A percentile compares a stretch with the other conserved stretches of the same genome.
Conservation (phyloP, 2,797 vertebrate genomes). For the Spea hammondii region DNA sequence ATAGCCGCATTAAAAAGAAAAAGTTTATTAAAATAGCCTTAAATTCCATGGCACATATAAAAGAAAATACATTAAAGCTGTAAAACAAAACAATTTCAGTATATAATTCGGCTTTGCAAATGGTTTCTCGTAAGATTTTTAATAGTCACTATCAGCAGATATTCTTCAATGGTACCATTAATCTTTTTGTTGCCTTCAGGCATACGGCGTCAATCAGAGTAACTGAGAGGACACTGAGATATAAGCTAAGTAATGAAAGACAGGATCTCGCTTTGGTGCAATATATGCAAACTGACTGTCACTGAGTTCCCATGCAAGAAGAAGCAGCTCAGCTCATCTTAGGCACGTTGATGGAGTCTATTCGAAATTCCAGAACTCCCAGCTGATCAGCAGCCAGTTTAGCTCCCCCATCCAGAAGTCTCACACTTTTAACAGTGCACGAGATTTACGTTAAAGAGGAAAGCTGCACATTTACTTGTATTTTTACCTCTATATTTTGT, state of each 20-base stretch:
- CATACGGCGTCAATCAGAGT: constrained; percentile 41
- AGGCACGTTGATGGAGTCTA: not conserved
- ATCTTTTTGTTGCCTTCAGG: constrained; percentile 43
- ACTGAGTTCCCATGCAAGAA: constrained; percentile 22
- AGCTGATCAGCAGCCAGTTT: no score
- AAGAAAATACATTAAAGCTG: constrained; percentile 46
- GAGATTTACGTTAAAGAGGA: no score
- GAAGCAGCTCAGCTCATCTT: constrained; percentile 7
- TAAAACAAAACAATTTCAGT: constrained; percentile 50
- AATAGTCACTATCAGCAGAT: constrained; percentile 51
- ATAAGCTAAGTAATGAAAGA: constrained; percentile 52
- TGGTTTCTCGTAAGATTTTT: constrained; percentile 52
- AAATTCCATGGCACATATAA: constrained; percentile 55
- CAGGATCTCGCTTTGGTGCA: constrained; percentile 29
- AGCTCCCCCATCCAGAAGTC: no score
- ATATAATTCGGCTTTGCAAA: constrained; percentile 46
- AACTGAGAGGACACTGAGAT: constrained; percentile 49
- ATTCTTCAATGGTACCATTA: constrained; percentile 47
- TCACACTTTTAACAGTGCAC: no score
- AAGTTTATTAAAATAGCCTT: constrained; percentile 59
- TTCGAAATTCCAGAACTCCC: no score
- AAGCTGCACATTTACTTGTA: no score
- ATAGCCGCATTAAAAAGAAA: constrained; percentile 31
- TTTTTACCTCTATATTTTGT: no score
- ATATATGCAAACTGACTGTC: constrained; percentile 40